Conservation (phyloP, 2,888 invertebrate genomes). For the Argyresthia albistria region DNA sequence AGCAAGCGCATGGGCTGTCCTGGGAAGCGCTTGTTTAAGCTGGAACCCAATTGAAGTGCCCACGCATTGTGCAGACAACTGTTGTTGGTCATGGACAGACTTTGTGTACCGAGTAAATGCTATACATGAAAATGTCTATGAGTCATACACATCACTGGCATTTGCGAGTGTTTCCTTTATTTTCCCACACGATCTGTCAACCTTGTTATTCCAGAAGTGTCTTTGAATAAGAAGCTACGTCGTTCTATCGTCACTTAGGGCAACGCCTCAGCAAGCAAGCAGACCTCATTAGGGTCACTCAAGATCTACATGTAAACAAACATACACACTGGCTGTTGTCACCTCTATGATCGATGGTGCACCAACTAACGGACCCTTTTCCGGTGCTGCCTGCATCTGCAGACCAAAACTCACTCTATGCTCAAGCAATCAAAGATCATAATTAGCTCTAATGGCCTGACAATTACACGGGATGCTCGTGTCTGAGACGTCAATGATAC, state of each 20-base stretch:
- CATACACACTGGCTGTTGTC: constrained; percentile 4
- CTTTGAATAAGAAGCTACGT: no score
- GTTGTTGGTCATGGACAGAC: background rate
- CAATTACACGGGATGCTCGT: background rate
- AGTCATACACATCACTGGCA: no score
- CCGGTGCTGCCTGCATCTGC: constrained; percentile 20
- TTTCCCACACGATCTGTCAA: no score
- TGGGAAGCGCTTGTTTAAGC: constrained; percentile 6
- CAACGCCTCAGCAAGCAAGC: constrained; percentile 1
- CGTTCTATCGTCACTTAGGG: background rate
- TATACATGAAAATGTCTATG: no score
- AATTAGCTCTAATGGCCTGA: no score
- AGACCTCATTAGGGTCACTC: constrained; percentile 34
- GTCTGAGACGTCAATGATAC: constrained; percentile 6
- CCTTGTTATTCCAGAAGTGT: no score
- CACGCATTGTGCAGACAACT: background rate
- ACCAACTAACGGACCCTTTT: constrained; percentile 35
- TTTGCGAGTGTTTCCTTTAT: no score
- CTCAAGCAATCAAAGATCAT: no score
- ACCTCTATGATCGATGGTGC: constrained; percentile 29
- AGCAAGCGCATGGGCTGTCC: constrained; percentile 14
- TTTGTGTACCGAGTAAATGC: no score
- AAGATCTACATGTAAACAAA: constrained; percentile 11
- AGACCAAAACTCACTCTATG: no score
- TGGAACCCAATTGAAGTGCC: constrained; percentile 15